Base-by-base conservation (phyloP, 1,140 invertebrate species). In the Drosophila sulfurigaster region DNA sequence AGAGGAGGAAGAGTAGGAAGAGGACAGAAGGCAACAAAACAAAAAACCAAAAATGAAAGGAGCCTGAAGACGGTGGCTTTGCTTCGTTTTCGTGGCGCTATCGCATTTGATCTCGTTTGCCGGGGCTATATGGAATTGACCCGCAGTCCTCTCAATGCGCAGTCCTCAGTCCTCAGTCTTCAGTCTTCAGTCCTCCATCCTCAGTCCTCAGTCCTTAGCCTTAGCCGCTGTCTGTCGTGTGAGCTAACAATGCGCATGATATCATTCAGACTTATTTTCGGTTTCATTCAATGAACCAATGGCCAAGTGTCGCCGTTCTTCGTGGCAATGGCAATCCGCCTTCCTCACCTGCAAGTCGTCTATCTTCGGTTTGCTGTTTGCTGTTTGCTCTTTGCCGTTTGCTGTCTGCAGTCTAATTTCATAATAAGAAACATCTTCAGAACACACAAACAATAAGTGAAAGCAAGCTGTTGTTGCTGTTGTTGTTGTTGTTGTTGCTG, bases 91-190 rank as follows among this genome's bases (percentile, higher is more conserved):
- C 75, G 69, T 91, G 88, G 88, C 88, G 88, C 88, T 91, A 91
- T 91, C 89, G 89, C 82, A 91, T 91, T 91, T 91, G 89, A 91
- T 91, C 89, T 91, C 83, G 82, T 88, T 88, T 91, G 85, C 85
- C 51, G 81, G 67, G 66, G 63, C 35, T 38, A 38, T 68, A 74
- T 64, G 71, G 80, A 75, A 68, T 81, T 74, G 81, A 78, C 83
- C 83, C 83, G 83, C 83, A 87, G 82, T 25, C 65, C 78, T 35
- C 62, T 59, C 30, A 51, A 25, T 25, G 20, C 83, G 83, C 83
- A 87, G 82, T 28, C 38, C 64, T 16, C 49, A 41, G 49, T 15
- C 38, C 16, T 35, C 5, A 13, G 13, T 43, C 11, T 15, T 10
- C 54, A 3, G 41, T 7, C 83, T 76, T 77, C 82, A 88, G 79